Evolutionary conservation across 2,113 vertebrate genomes (phyloP).

Genomic region (Coracopsis vasa): DNA sequence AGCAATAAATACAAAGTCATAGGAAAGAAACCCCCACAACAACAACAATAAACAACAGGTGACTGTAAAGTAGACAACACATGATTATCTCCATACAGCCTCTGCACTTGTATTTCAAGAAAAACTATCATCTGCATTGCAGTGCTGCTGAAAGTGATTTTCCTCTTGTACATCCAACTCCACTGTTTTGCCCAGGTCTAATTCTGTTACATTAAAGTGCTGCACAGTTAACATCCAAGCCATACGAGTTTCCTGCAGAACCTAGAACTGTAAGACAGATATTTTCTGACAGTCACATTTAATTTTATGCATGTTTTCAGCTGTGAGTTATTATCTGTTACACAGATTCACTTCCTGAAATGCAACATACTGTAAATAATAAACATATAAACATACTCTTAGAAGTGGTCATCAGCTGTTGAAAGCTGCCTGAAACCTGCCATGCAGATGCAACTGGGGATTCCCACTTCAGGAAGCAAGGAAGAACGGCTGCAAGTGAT

Average conservation of each 20-base stretch:
- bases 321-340: not conserved
- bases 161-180: not conserved
- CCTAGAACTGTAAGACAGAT: not conserved
- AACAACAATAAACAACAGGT: not conserved
- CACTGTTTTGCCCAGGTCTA: not conserved
- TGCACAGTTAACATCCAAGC: not conserved
- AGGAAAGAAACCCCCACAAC: accelerated
- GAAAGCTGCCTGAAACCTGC: not conserved
- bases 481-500: not conserved
- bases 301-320: not conserved
- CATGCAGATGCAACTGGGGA: not conserved
- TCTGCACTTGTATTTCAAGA: not conserved
- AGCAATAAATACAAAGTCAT: not conserved
- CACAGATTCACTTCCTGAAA: not conserved
- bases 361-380: not conserved
- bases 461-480: not conserved
- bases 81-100: not conserved
- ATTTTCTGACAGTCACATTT: not conserved
- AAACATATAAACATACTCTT: not conserved
- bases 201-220: not conserved
- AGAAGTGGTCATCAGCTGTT: not conserved
- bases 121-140: not conserved
- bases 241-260: not conserved
- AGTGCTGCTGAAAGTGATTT: not conserved
- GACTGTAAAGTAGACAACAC: not conserved